Evolutionary conservation across 2,797 vertebrate species (phyloP).

Genomic region (Florisuga fusca): DNA sequence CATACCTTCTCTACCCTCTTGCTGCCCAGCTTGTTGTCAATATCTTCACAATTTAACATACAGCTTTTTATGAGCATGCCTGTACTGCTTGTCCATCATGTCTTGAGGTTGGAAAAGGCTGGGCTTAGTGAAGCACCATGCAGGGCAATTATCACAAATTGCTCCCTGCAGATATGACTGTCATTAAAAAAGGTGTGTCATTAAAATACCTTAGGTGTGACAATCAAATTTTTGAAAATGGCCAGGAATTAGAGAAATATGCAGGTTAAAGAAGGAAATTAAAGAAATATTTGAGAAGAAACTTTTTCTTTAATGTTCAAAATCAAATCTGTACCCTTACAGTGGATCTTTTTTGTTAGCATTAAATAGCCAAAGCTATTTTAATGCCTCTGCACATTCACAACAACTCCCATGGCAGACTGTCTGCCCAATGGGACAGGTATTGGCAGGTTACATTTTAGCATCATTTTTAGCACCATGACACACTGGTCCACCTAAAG

Average conservation of each 20-base stretch:
- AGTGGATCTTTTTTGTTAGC: neutral
- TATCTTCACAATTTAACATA: neutral
- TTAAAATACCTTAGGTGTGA: neutral
- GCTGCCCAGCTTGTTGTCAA: neutral
- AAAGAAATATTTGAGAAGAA: neutral
- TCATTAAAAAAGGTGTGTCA: neutral
- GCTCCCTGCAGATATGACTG: neutral
- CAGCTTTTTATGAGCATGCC: neutral
- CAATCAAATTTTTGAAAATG: neutral
- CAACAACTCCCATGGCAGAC: neutral
- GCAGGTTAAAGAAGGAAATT: neutral
- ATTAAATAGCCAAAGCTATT: neutral
- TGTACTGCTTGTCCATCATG: fast-evolving
- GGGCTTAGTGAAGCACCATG: neutral
- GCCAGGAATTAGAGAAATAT: neutral
- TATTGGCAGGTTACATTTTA: neutral
- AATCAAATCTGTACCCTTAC: neutral
- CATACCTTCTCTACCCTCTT: neutral
- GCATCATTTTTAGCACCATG: neutral
- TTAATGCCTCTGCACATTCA: neutral
- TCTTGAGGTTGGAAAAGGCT: neutral
- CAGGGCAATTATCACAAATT: neutral
- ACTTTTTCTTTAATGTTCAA: neutral
- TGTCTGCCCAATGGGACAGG: neutral
- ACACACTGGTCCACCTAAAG: neutral